Base-by-base conservation (phyloP, 2,888 invertebrate species). In the Chironomus riparius region DNA sequence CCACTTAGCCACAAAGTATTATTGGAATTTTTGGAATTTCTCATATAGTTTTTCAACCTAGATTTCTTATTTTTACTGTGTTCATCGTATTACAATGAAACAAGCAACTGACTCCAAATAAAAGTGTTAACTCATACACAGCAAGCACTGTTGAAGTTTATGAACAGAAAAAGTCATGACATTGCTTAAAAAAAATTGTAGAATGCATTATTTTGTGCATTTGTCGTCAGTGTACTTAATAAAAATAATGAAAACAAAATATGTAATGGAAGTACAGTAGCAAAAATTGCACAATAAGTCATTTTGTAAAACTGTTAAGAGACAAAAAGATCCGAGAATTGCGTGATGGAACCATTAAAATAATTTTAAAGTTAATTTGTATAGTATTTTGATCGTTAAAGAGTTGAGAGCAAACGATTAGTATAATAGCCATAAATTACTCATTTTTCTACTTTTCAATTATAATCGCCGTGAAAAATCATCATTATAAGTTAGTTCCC, bases 361-460 rank as follows among this genome's bases (percentile, higher is more conserved):
- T 24, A 65, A 65, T 65, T 24, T 65, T 24, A 13, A 22, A 24
- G 65, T 22, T 65, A 65, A 65, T 65, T 65, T 65, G 65, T 65
- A n/a, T 65, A n/a, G 24, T 65, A 65, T 65, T 65, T 65, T 65
- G 65, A 22, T 24, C 65, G 65, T 24, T 65, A 65, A 65, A 65
- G 65, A 65, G 65, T 18, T 5, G 18, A 56, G 56, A 56, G 56
- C 18, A n/a, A 56, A 24, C 65, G 22, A 65, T 65, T 65, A 65
- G 65, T 65, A 24, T 65, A 65, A 65, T 65, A 65, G 22, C 24
- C 15, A 50, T 50, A 50, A 50, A 50, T 56, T 15, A 56, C n/a
- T 65, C 65, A 65, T 65, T 65, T 56, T 56, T 56, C 56, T 56
- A 18, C 56, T 56, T 56, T 65, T 65, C 24, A 65, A 65, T 22